Evolutionary conservation across 2,888 invertebrate genomes (phyloP), one percentile per base, ranked within the genome.

Genomic region (Cryptophagus acutangulus): DNA sequence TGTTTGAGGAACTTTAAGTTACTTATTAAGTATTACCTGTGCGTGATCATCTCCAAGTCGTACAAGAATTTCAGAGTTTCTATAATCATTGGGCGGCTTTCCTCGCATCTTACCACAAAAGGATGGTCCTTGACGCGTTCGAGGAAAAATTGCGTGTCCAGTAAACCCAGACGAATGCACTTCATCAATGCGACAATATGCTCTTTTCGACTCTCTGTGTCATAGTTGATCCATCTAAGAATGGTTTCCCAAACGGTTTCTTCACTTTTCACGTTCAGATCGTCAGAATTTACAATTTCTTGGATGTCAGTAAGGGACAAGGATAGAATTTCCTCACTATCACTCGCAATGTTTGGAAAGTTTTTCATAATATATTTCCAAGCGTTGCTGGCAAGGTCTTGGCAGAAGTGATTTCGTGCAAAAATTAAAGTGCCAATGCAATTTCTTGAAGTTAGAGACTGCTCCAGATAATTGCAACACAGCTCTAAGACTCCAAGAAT

Each of bases 61-160:
- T 92, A 92, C 33, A 94, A 75, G 67, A 93, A 93, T 63, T 87
- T 88, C 25, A 94, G 71, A 0, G 93, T 91, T 66, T 93, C 91
- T 20, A 93, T 89, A 47, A 94, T 85, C 48, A 93, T 80, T 0
- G 92, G 91, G 10, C 87, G 79, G 52, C 92, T 90, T 6, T 82
- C 81, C 49, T 89, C 87, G 61, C 87, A 85, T 36, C 82, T 82
- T 8, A 80, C 77, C 0, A 95, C 89, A 66, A 87, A 92, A 0
- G 82, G 82, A 66, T 94, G 90, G 49, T 87, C 86, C 66, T 89
- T 90, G 1, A 91, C 89, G 61, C 85, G 83, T 66, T 93, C 92
- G 65, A 92, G 76, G 67, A 94, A 94, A 67, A 85, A 93, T 74
- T 90, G 77, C 1, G 91, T 90, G 51, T 91, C 88, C 58, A 94